Percentiles rank a stretch among this genome's conserved stretches.
These are phyloP conservation scores for Hirtodrosophila confusa DNA, from an alignment of 2,888 invertebrate genomes.

Conservation along the genomic window DNA sequence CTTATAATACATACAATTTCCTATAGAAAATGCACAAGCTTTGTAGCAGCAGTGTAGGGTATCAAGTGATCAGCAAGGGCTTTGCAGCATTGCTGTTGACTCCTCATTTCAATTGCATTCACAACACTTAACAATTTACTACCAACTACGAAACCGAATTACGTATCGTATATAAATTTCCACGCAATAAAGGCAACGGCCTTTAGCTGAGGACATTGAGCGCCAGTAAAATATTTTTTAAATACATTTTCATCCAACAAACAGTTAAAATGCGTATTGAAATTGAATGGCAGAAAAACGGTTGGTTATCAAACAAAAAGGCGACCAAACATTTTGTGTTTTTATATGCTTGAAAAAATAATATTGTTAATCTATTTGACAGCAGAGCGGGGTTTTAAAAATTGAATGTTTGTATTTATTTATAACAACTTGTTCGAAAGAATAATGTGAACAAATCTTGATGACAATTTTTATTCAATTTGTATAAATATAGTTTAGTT, in stretches of 20 bases:
- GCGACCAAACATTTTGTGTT: constrained; percentile 3
- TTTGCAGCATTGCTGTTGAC: constrained; percentile 29
- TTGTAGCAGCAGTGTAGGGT: constrained; percentile 18
- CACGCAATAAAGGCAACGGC: constrained; percentile 64
- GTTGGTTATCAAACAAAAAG: constrained; percentile 2
- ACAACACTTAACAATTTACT: constrained; percentile 71
- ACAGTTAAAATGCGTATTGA: constrained; percentile 24
- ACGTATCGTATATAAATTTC: constrained; percentile 54
- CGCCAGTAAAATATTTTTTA: constrained; percentile 48
- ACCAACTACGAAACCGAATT: constrained; percentile 50
- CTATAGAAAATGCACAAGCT: too few species aligned
- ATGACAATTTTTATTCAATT: too few species aligned
- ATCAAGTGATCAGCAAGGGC: constrained; percentile 6
- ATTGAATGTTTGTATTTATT: too few species aligned
- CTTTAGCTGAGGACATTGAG: constrained; percentile 31
- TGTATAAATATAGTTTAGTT: too few species aligned
- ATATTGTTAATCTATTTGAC: constrained; percentile 22
- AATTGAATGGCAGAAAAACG: constrained; percentile 21
- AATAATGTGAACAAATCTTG: too few species aligned
- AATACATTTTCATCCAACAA: constrained; percentile 41
- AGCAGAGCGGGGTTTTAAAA: constrained; percentile 2
- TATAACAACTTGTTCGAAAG: too few species aligned
- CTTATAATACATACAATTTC: too few species aligned
- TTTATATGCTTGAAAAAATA: constrained; percentile 8
- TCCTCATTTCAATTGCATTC: constrained; percentile 74